These are phyloP conservation scores for Hippocampus comes DNA, from an alignment of 2,113 vertebrate species.

Conservation along the genomic window DNA sequence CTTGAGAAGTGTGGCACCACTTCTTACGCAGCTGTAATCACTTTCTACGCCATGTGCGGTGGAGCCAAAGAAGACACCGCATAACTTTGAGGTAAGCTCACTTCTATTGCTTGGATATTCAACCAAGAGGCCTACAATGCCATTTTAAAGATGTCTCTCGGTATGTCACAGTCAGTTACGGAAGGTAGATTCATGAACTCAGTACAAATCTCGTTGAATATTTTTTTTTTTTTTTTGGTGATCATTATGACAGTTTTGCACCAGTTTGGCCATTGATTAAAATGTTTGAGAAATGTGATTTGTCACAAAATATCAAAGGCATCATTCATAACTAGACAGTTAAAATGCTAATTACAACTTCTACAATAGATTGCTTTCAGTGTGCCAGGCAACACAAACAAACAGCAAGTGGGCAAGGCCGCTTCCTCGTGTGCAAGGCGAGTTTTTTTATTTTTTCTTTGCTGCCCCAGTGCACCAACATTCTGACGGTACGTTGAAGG, in stretches of 20 bases:
- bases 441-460: neutral
- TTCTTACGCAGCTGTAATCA: slow-evolving; percentile 18
- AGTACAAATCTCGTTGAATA: neutral
- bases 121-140: neutral
- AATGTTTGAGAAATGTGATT: neutral
- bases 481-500: slow-evolving; percentile 31
- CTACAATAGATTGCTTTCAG: neutral
- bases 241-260: neutral
- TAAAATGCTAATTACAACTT: neutral
- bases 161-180: neutral
- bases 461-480: neutral
- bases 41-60: slow-evolving; percentile 39
- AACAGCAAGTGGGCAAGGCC: slow-evolving; percentile 24
- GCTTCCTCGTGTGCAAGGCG: slow-evolving; percentile 49
- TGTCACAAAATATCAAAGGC: neutral
- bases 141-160: neutral
- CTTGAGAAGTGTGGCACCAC: neutral
- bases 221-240: neutral
- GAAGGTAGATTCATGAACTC: neutral
- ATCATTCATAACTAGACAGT: neutral
- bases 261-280: neutral
- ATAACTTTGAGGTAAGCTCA: slow-evolving; percentile 2
- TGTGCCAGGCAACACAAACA: neutral
- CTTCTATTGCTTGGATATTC: neutral
- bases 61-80: neutral